Percentiles rank a stretch among this genome's conserved stretches.
Evolutionary conservation across 1,140 invertebrate genomes (phyloP).

Genomic region (Apis dorsata): DNA sequence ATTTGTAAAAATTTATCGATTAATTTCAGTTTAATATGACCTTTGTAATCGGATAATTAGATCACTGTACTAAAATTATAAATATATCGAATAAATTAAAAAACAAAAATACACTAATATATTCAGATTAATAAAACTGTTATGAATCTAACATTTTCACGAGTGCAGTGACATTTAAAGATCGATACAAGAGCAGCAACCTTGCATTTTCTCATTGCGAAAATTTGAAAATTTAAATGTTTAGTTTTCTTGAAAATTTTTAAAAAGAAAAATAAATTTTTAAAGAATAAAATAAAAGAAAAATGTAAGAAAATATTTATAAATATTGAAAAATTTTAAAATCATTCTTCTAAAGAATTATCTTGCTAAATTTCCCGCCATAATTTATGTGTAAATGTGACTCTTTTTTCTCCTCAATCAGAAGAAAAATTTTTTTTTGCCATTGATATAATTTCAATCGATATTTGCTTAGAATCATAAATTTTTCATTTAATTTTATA

Average conservation of each 20-base stretch:
- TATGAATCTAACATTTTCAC: background rate
- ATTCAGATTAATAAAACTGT: background rate
- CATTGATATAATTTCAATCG: background rate
- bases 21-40: background rate
- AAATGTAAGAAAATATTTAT: too few relatives aligned
- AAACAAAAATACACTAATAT: background rate
- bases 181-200: constrained; percentile 12
- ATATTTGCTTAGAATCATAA: background rate
- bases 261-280: background rate
- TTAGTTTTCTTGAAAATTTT: background rate
- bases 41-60: background rate
- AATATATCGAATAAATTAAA: background rate
- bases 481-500: background rate
- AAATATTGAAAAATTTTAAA: too few relatives aligned
- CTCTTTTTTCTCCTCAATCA: too few relatives aligned
- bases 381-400: too few relatives aligned
- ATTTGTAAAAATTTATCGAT: background rate
- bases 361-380: too few relatives aligned
- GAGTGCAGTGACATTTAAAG: constrained; percentile 7
- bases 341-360: too few relatives aligned
- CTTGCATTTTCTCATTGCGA: background rate
- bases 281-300: too few relatives aligned
- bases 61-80: background rate
- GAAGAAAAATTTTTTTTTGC: too few relatives aligned
- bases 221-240: background rate